Conservation (phyloP, 2,888 invertebrate genomes). For the Cordylochernes scorpioides region DNA sequence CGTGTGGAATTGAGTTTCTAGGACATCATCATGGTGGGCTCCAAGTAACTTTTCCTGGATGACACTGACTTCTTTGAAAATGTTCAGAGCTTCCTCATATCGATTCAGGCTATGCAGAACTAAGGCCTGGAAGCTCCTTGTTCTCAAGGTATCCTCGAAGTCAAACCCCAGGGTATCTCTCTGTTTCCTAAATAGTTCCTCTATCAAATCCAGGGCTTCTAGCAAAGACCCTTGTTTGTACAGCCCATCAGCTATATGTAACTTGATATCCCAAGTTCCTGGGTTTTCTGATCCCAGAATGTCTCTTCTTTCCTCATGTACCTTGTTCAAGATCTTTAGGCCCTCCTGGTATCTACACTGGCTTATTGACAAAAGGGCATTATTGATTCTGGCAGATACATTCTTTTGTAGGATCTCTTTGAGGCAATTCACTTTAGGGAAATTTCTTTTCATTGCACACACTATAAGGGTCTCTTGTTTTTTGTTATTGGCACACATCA, state of each 20-base stretch:
- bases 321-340: too few species aligned
- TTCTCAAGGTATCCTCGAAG: too few species aligned
- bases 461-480: too few species aligned
- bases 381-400: slow-evolving; percentile 1
- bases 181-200: not conserved
- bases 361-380: not conserved
- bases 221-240: not conserved
- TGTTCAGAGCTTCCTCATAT: not conserved
- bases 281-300: slow-evolving; percentile 2
- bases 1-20: slow-evolving; percentile 1
- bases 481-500: too few species aligned
- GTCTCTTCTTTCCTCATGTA: too few species aligned
- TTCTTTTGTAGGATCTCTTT: too few species aligned
- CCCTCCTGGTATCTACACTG: not conserved
- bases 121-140: slow-evolving; percentile 1
- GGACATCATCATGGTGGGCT: not conserved
- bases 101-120: not conserved
- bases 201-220: not conserved
- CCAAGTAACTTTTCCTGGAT: not conserved
- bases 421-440: too few species aligned
- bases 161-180: not conserved
- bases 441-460: too few species aligned
- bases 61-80: not conserved
- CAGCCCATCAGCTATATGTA: not conserved
- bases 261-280: not conserved